Percentiles rank a stretch among this genome's conserved stretches.
Conservation (phyloP, 2,113 vertebrate genomes). For the Prunella fulvescens region DNA sequence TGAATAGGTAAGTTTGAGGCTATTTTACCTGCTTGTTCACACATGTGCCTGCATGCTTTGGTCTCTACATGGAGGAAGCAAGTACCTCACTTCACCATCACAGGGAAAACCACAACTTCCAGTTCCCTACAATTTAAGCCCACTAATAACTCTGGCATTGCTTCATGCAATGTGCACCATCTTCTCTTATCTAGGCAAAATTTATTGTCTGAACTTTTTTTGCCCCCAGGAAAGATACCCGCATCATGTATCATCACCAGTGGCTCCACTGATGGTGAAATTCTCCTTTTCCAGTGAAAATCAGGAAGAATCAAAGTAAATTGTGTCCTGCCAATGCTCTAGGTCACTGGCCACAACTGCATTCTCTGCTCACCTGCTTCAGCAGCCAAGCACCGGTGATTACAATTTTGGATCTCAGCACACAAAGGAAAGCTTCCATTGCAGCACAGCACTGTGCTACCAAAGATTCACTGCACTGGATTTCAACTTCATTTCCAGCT, state of each 20-base stretch:
- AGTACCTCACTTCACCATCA: neutral
- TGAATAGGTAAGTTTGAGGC: neutral
- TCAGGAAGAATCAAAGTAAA: neutral
- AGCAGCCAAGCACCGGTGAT: neutral
- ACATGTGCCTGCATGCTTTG: neutral
- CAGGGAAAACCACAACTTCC: neutral
- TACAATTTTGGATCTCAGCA: neutral
- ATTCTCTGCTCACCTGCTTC: neutral
- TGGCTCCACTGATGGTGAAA: neutral
- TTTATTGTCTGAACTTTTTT: fast-evolving
- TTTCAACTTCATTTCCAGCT: neutral
- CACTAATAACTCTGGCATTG: neutral
- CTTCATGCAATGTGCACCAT: neutral
- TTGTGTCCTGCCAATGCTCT: fast-evolving
- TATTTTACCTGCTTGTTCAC: neutral
- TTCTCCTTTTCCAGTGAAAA: neutral
- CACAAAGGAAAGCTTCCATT: neutral
- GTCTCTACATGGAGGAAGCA: neutral
- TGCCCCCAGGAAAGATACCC: neutral
- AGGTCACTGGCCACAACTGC: neutral
- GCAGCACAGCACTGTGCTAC: neutral
- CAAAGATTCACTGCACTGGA: neutral
- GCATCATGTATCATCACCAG: neutral
- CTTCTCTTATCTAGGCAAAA: neutral
- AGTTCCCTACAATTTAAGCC: neutral